A percentile compares a stretch with the other conserved stretches of the same genome.
Evolutionary conservation across 2,888 invertebrate species (phyloP).

Genomic region (Chironomus riparius): DNA sequence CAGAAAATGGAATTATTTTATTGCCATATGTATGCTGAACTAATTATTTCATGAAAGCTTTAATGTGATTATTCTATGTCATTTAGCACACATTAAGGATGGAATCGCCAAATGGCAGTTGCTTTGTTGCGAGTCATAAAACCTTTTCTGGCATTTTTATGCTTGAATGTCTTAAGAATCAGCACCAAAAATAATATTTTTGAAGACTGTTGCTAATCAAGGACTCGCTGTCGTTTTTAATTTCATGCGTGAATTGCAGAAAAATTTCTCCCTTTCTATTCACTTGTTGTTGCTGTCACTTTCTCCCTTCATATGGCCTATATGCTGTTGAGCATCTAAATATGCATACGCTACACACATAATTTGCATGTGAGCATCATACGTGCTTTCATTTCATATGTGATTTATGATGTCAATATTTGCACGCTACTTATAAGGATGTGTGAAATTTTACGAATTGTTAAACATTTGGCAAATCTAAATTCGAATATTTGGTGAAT

Average conservation of each 20-base stretch:
- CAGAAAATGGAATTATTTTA: not conserved
- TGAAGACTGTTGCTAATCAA: no score
- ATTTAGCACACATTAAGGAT: not conserved
- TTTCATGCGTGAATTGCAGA: constrained; percentile 26
- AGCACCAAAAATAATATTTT: no score
- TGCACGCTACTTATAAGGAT: not conserved
- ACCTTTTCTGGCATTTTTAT: not conserved
- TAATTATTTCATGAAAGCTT: constrained; percentile 23
- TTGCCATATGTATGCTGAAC: constrained; percentile 17
- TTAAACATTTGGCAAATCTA: not conserved
- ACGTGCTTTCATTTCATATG: constrained; percentile 12
- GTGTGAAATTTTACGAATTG: not conserved
- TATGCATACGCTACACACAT: not conserved
- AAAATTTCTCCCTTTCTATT: not conserved
- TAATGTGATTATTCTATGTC: constrained; percentile 23
- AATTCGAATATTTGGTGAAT: no score
- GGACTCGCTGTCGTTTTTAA: constrained; percentile 5
- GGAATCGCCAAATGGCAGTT: not conserved
- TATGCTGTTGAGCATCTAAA: no score
- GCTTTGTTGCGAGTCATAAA: not conserved
- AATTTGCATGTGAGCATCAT: constrained; percentile 25
- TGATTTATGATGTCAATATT: constrained; percentile 24
- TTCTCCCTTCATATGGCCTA: no score
- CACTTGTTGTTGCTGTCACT: not conserved
- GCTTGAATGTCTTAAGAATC: no score